Conservation (phyloP, 2,888 invertebrate species). For the Dendrolimus pini region DNA sequence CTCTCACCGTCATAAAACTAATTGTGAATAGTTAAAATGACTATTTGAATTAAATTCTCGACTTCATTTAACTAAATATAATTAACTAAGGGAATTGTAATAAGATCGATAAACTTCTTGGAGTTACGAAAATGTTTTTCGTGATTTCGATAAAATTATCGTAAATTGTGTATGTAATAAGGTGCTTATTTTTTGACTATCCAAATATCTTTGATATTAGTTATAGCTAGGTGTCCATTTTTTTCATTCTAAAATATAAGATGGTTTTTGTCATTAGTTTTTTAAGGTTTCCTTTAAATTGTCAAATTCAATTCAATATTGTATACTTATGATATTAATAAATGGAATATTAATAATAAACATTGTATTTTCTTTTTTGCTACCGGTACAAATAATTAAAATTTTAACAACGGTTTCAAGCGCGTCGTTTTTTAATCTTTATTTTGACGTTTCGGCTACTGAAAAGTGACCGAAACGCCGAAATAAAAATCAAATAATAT, state of each 20-base stretch:
- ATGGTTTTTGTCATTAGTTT: neutral
- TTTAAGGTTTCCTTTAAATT: neutral
- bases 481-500: no score
- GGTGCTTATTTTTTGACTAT: slow-evolving; percentile 5
- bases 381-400: no score
- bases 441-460: no score
- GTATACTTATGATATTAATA: neutral
- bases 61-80: neutral
- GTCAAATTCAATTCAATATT: neutral
- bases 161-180: slow-evolving; percentile 7
- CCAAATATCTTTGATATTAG: slow-evolving; percentile 25
- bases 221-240: neutral
- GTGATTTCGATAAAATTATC: slow-evolving; percentile 64
- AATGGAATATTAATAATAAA: neutral
- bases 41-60: neutral
- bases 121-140: slow-evolving; percentile 52
- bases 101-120: slow-evolving; percentile 53
- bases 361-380: no score
- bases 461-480: no score
- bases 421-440: no score
- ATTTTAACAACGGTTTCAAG: no score
- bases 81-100: slow-evolving; percentile 17
- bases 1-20: no score
- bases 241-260: neutral
- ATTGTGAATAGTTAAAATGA: no score